Percentiles rank a stretch among this genome's conserved stretches.
These are phyloP conservation scores for Nymphalis c-album DNA, from an alignment of 2,888 invertebrate genomes.

Conservation along the genomic window DNA sequence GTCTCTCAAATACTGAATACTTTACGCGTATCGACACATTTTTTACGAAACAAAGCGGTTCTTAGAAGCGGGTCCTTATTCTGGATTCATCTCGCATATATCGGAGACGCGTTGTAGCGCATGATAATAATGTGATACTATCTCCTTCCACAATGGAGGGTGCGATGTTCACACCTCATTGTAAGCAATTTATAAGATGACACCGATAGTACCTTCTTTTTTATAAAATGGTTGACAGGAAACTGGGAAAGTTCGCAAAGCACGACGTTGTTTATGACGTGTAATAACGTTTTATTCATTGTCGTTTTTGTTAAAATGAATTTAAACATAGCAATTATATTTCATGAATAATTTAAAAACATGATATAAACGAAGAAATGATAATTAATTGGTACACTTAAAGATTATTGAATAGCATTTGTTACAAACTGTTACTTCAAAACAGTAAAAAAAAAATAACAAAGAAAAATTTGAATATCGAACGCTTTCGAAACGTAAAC, in stretches of 20 bases:
- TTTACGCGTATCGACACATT: constrained; percentile 64
- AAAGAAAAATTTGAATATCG: not conserved
- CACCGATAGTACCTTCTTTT: constrained; percentile 19
- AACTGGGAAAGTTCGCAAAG: not conserved
- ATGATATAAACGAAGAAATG: too few relatives aligned
- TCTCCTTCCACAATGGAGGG: constrained; percentile 36
- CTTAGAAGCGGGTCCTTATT: constrained; percentile 54
- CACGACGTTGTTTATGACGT: not conserved
- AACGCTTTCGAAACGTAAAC: constrained; percentile 4
- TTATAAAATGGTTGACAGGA: constrained; percentile 23
- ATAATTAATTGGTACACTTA: too few relatives aligned
- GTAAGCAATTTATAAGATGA: constrained; percentile 37
- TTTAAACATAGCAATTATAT: too few relatives aligned
- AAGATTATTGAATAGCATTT: too few relatives aligned
- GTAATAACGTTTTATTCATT: not conserved
- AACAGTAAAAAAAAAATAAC: too few relatives aligned
- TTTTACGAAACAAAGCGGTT: constrained; percentile 49
- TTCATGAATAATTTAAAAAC: too few relatives aligned
- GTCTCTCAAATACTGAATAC: constrained; percentile 48
- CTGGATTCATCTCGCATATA: constrained; percentile 61
- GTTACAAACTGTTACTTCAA: too few relatives aligned
- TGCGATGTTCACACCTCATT: constrained; percentile 44
- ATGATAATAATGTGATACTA: constrained; percentile 51
- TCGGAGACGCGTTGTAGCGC: constrained; percentile 43
- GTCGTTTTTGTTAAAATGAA: too few relatives aligned